These are phyloP conservation scores for Megalopta genalis DNA, from an alignment of 1,140 invertebrate species.

Conservation along the genomic window DNA sequence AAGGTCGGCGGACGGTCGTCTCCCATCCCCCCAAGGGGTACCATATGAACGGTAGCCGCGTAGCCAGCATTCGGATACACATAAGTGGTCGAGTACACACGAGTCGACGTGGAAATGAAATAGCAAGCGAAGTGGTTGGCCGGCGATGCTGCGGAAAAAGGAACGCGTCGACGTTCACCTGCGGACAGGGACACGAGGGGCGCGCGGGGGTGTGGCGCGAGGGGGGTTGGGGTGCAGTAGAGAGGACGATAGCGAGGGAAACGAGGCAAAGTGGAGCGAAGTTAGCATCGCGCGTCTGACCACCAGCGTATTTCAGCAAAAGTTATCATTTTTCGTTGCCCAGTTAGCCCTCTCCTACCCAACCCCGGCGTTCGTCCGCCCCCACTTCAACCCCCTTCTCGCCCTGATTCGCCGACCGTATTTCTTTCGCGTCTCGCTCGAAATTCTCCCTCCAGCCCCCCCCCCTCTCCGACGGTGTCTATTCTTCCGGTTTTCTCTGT, in stretches of 20 bases:
- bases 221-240: background rate
- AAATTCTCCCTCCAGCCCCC: background rate
- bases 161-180: background rate
- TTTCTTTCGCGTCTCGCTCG: too few species aligned
- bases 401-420: background rate
- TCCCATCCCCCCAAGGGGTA: background rate
- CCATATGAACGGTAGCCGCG: slow-evolving; percentile 40
- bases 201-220: background rate
- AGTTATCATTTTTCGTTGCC: slow-evolving; percentile 65
- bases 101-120: slow-evolving; percentile 47
- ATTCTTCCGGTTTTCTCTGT: slow-evolving; percentile 2
- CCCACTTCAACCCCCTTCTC: background rate
- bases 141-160: slow-evolving; percentile 5
- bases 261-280: slow-evolving; percentile 61
- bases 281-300: slow-evolving; percentile 59
- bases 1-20: too few species aligned
- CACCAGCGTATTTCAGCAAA: slow-evolving; percentile 63
- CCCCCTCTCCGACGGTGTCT: background rate
- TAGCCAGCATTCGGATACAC: slow-evolving; percentile 43
- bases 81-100: slow-evolving; percentile 46
- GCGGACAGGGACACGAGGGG: too few species aligned
- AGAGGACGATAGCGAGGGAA: slow-evolving; percentile 17
- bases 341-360: background rate
- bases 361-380: background rate
- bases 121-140: slow-evolving; percentile 30